Percentiles rank a stretch among this genome's conserved stretches.
Conservation (phyloP, 2,888 invertebrate species). For the Amaurobius ferox region DNA sequence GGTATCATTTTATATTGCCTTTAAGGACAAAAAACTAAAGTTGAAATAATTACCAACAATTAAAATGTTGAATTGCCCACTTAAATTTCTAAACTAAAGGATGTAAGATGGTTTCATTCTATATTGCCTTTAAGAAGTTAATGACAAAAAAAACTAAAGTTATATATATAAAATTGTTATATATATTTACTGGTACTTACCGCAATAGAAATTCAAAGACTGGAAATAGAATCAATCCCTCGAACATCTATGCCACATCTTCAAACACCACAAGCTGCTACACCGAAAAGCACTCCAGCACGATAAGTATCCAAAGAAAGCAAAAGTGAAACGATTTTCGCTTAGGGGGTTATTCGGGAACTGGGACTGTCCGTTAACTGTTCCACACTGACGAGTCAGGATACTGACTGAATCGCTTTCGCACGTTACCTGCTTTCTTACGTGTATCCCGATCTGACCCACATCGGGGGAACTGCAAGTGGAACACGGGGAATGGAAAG, state of each 20-base stretch:
- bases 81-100: no score
- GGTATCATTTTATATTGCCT: no score
- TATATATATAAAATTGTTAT: no score
- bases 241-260: background rate
- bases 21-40: no score
- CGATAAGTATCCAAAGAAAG: background rate
- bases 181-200: background rate
- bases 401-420: constrained; percentile 3
- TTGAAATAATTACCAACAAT: no score
- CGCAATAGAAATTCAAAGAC: background rate
- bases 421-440: constrained; percentile 12
- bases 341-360: constrained; percentile 2
- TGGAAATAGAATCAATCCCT: background rate
- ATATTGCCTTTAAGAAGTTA: no score
- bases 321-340: constrained; percentile 5
- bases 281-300: background rate
- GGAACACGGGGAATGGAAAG: constrained; percentile 3
- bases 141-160: no score
- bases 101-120: no score
- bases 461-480: constrained; percentile 5
- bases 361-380: background rate
- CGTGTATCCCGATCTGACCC: background rate
- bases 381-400: background rate
- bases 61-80: no score
- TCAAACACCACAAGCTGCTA: background rate